Conservation (phyloP, 2,797 vertebrate species). For the Anguilla megastoma region DNA sequence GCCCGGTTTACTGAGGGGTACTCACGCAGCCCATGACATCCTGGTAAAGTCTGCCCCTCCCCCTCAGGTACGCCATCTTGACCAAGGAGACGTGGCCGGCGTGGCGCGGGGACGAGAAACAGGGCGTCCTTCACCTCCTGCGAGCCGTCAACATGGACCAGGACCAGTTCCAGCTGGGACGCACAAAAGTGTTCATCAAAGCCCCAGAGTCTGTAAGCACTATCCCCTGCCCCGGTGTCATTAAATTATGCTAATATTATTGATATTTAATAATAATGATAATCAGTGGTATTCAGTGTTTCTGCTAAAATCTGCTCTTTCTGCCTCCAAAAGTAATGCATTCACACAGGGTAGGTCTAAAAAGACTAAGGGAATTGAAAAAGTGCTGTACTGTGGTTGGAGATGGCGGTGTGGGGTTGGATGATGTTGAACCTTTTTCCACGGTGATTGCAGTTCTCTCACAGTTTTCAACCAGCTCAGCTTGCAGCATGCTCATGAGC, state of each 20-base stretch:
- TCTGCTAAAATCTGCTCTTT: neutral
- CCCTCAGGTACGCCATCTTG: conserved; percentile 90
- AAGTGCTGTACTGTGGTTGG: conserved; percentile 58
- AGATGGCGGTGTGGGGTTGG: conserved; percentile 54
- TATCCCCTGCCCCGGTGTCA: neutral
- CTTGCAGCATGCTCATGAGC: conserved; percentile 63
- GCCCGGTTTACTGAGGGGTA: neutral
- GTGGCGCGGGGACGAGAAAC: conserved; percentile 92
- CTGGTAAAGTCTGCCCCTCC: neutral
- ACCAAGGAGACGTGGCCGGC: conserved; percentile 95
- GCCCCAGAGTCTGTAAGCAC: conserved; percentile 90
- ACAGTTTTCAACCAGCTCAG: conserved; percentile 65
- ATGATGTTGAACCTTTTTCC: conserved; percentile 65
- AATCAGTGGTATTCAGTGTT: neutral
- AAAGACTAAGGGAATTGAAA: neutral
- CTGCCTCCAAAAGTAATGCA: neutral
- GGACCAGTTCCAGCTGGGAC: conserved; percentile 93
- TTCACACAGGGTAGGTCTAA: neutral
- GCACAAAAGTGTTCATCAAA: conserved; percentile 92
- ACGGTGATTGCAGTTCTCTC: conserved; percentile 55
- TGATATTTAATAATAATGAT: neutral
- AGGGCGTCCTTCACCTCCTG: conserved; percentile 89
- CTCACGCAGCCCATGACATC: neutral
- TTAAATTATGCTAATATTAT: neutral
- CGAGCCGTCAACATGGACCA: conserved; percentile 92